A percentile compares a stretch with the other conserved stretches of the same genome.
Evolutionary conservation across 2,888 invertebrate species (phyloP).

Genomic region (Agrilus biguttatus): DNA sequence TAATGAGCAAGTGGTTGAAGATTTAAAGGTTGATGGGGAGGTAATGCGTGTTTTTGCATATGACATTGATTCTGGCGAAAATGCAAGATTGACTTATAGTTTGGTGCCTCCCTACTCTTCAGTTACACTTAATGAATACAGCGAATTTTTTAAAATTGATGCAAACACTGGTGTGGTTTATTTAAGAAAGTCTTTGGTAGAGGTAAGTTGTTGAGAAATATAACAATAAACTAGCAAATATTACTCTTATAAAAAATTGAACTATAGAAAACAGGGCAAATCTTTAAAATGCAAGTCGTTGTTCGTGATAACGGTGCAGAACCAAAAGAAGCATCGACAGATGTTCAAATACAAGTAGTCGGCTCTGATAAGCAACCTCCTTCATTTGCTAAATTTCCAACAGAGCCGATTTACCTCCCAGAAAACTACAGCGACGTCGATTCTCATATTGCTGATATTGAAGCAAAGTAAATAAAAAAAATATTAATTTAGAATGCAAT

Average conservation of each 20-base stretch:
- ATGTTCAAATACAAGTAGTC: constrained; percentile 71
- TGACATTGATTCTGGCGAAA: constrained; percentile 83
- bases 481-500: neutral
- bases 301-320: constrained; percentile 64
- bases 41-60: constrained; percentile 87
- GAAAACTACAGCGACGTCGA: constrained; percentile 65
- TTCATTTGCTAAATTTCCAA: constrained; percentile 48
- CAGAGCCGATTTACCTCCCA: constrained; percentile 47
- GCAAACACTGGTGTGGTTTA: constrained; percentile 67
- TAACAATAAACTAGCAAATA: neutral
- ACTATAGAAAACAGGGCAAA: constrained; percentile 42
- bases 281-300: constrained; percentile 55
- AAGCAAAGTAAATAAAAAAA: constrained; percentile 49
- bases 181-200: constrained; percentile 18
- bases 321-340: constrained; percentile 53
- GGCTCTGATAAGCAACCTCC: constrained; percentile 80
- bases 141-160: constrained; percentile 48
- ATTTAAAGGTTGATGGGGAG: constrained; percentile 52
- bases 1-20: constrained; percentile 69
- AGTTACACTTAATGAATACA: constrained; percentile 45
- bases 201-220: constrained; percentile 13
- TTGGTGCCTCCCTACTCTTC: constrained; percentile 35
- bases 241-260: constrained; percentile 8
- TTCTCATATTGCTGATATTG: constrained; percentile 51
- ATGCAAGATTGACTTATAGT: constrained; percentile 69